These are phyloP conservation scores for Eupithecia dodoneata DNA, from an alignment of 2,888 invertebrate genomes.

Conservation along the genomic window DNA sequence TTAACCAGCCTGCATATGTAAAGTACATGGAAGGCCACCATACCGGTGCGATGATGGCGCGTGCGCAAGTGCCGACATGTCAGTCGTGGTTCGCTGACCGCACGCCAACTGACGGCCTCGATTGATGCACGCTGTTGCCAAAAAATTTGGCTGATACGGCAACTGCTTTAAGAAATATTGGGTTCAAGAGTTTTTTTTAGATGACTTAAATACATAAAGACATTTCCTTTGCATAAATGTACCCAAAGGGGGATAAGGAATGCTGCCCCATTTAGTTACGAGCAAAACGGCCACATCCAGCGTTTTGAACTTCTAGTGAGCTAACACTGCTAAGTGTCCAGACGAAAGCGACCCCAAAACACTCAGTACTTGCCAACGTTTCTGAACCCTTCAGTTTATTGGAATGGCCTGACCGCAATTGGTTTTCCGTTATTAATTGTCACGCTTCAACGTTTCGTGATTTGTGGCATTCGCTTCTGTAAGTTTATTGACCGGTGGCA, in stretches of 20 bases:
- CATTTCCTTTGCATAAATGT: too few relatives aligned
- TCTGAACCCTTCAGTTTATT: slow-evolving; percentile 6
- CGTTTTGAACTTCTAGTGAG: background rate
- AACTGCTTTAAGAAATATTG: background rate
- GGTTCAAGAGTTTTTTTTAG: background rate
- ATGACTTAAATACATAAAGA: background rate
- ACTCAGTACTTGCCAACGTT: background rate
- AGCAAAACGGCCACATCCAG: background rate
- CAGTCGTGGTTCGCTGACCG: slow-evolving; percentile 69
- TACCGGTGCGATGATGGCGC: slow-evolving; percentile 41
- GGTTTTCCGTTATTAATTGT: slow-evolving; percentile 19
- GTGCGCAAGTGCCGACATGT: slow-evolving; percentile 60
- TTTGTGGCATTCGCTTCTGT: slow-evolving; percentile 22
- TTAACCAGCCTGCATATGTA: slow-evolving; percentile 20
- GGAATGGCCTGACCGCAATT: slow-evolving; percentile 14
- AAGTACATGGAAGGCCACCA: slow-evolving; percentile 21
- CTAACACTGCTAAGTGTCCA: background rate
- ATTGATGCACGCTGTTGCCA: slow-evolving; percentile 41
- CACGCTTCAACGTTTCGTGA: slow-evolving; percentile 25
- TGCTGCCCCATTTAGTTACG: background rate
- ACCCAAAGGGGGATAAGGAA: background rate
- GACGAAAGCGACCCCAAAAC: background rate
- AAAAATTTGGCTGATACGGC: slow-evolving; percentile 26
- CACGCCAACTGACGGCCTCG: slow-evolving; percentile 48
- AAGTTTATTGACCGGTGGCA: slow-evolving; percentile 23